phyloP scores from a whole-genome alignment of 2,113 vertebrate genomes.

The Aegotheles bennettii region DNA sequence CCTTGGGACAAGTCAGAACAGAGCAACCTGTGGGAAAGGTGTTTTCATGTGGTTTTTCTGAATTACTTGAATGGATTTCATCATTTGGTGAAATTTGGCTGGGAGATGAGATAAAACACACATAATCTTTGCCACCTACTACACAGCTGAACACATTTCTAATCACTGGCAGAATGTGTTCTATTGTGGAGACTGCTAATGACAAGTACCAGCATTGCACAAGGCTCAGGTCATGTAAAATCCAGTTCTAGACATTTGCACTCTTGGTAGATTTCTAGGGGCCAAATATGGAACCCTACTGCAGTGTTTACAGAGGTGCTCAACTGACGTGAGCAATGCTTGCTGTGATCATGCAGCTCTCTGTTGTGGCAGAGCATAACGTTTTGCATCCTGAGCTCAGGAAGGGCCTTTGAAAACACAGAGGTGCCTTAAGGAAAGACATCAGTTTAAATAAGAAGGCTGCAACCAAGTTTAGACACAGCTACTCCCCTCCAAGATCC shows the following conservation, averaged over 20 bases:
- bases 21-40: not conserved
- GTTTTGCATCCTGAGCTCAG: not conserved
- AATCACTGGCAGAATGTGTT: not conserved
- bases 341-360: not conserved
- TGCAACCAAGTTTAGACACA: not conserved
- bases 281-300: not conserved
- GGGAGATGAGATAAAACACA: not conserved
- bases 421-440: not conserved
- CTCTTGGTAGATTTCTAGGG: not conserved
- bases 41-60: not conserved
- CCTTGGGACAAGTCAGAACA: not conserved
- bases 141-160: not conserved
- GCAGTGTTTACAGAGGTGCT: not conserved
- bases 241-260: not conserved
- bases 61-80: not conserved
- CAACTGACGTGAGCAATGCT: not conserved
- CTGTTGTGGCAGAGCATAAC: not conserved
- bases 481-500: not conserved
- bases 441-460: not conserved
- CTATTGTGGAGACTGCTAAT: not conserved
- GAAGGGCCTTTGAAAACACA: not conserved
- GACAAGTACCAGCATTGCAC: fast-evolving
- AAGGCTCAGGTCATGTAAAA: not conserved
- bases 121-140: not conserved
- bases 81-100: not conserved